phyloP scores from a whole-genome alignment of 1,140 invertebrate genomes.

The Aphelenchoides fujianensis region DNA sequence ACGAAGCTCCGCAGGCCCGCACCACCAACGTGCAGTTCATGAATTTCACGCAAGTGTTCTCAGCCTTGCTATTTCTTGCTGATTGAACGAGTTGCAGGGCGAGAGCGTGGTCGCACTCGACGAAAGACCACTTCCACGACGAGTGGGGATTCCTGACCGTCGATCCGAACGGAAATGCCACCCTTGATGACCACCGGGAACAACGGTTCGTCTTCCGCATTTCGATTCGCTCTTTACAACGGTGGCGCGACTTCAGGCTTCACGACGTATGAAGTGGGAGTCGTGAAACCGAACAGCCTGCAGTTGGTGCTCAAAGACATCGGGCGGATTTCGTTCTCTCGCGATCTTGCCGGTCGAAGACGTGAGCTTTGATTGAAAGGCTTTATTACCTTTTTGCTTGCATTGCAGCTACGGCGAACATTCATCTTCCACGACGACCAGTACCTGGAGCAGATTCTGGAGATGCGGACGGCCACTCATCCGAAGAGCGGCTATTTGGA shows the following conservation, averaged over 20 bases:
- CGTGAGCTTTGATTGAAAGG: constrained; percentile 35
- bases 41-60: constrained; percentile 53
- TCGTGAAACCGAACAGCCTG: constrained; percentile 53
- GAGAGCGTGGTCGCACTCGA: constrained; percentile 61
- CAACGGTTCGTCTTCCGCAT: constrained; percentile 51
- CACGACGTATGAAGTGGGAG: constrained; percentile 61
- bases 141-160: constrained; percentile 63
- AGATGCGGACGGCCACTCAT: constrained; percentile 62
- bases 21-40: constrained; percentile 59
- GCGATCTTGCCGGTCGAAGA: constrained; percentile 62
- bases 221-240: too few species aligned
- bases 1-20: constrained; percentile 57
- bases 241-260: constrained; percentile 50
- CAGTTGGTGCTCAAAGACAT: constrained; percentile 60
- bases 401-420: constrained; percentile 60
- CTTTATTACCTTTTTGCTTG: constrained; percentile 44
- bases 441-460: constrained; percentile 61
- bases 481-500: constrained; percentile 61
- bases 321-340: constrained; percentile 60
- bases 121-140: constrained; percentile 62
- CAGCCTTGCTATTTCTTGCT: constrained; percentile 18
- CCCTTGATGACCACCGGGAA: constrained; percentile 62
- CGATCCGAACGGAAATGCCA: constrained; percentile 57
- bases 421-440: constrained; percentile 61
- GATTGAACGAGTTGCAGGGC: constrained; percentile 54